Conservation (phyloP, 1,140 invertebrate species). For the Zelostemma sp. region DNA sequence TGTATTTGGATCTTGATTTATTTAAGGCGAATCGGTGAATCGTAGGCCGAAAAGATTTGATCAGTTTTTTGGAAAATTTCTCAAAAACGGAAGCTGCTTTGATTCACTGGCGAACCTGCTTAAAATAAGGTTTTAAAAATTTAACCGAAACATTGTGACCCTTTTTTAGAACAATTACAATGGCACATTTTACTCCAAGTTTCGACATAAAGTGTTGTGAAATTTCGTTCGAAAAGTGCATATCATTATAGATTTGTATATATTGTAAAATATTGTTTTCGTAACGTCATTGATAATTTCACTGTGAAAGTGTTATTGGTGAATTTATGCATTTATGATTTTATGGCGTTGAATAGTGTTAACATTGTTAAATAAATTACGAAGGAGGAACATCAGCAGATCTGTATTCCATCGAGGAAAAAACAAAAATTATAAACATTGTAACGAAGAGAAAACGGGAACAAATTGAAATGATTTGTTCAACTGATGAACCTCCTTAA, state of each 20-base stretch:
- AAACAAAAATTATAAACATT: too few species aligned
- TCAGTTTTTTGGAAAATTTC: too few species aligned
- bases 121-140: too few species aligned
- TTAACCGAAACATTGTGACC: too few species aligned
- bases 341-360: conserved; percentile 3
- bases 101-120: too few species aligned
- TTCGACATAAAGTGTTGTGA: neutral
- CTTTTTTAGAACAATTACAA: neutral
- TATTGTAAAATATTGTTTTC: neutral
- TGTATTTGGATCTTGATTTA: too few species aligned
- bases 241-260: neutral
- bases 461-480: neutral
- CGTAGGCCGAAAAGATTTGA: too few species aligned
- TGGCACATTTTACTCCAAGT: neutral
- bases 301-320: neutral
- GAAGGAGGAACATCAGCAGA: neutral
- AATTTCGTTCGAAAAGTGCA: neutral
- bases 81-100: too few species aligned
- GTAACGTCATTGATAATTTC: neutral
- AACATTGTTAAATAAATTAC: neutral
- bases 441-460: too few species aligned
- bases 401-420: too few species aligned
- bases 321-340: neutral
- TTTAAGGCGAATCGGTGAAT: too few species aligned
- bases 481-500: neutral